These are phyloP conservation scores for Brachyhypopomus occidentalis DNA, from an alignment of 2,113 vertebrate genomes.

Conservation along the genomic window DNA sequence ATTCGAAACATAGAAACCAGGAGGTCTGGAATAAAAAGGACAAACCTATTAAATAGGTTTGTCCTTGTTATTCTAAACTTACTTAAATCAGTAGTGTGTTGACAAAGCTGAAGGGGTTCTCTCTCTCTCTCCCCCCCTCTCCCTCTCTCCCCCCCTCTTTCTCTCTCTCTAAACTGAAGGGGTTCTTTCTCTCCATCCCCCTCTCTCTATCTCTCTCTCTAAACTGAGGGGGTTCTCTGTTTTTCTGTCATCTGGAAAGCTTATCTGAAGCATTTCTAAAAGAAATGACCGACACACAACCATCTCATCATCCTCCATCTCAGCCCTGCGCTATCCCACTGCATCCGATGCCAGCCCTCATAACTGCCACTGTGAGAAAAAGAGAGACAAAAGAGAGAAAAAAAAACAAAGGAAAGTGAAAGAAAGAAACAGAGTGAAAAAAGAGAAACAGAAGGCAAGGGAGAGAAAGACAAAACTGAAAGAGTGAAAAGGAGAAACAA, in stretches of 20 bases:
- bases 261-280: conserved; percentile 67
- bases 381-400: conserved; percentile 41
- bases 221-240: not conserved
- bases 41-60: too few relatives aligned
- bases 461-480: not conserved
- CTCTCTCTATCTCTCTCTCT: conserved; percentile 6
- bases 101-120: not conserved
- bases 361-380: conserved; percentile 53
- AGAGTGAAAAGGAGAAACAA: conserved; percentile 20
- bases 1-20: too few relatives aligned
- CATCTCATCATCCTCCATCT: conserved; percentile 66
- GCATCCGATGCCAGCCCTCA: conserved; percentile 62
- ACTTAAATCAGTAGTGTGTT: too few relatives aligned
- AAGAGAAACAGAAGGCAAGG: not conserved
- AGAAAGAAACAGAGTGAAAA: conserved; percentile 29
- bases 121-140: not conserved
- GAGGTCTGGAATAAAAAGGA: too few relatives aligned
- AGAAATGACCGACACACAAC: conserved; percentile 68
- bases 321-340: conserved; percentile 63
- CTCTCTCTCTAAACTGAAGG: not conserved
- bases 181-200: conserved; percentile 4
- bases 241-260: conserved; percentile 48
- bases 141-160: not conserved
- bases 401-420: not conserved
- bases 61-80: too few relatives aligned